Conservation (phyloP, 2,113 vertebrate genomes). For the Gymnarchus niloticus region DNA sequence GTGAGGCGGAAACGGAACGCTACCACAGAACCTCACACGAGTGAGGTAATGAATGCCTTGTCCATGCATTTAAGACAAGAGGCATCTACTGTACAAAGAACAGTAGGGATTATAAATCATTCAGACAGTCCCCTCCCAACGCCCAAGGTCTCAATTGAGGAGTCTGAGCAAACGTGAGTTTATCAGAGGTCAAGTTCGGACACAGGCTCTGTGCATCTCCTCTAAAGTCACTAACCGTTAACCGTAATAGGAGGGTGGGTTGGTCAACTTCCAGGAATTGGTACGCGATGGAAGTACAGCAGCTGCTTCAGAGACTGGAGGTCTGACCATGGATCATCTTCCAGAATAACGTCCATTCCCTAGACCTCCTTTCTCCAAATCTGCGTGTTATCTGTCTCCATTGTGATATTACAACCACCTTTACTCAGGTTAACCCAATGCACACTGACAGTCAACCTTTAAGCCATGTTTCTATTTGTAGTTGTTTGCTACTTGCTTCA, state of each 20-base stretch:
- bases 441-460: not conserved
- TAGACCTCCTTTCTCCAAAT: too few species aligned
- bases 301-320: not conserved
- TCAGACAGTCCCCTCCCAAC: not conserved
- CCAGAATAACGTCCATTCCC: not conserved
- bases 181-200: not conserved
- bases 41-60: not conserved
- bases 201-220: not conserved
- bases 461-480: not conserved
- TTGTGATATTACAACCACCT: not conserved
- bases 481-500: not conserved
- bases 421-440: not conserved
- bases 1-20: not conserved
- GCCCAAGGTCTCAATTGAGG: not conserved
- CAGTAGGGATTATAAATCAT: not conserved
- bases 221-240: not conserved
- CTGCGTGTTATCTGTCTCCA: too few species aligned
- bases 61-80: not conserved
- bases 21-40: not conserved
- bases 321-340: not conserved
- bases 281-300: not conserved
- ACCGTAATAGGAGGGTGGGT: not conserved
- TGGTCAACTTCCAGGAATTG: not conserved
- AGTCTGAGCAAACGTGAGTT: constrained; percentile 2
- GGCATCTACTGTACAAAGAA: not conserved